phyloP scores from a whole-genome alignment of 2,797 vertebrate genomes.

The Phyllotis vaccarum region DNA sequence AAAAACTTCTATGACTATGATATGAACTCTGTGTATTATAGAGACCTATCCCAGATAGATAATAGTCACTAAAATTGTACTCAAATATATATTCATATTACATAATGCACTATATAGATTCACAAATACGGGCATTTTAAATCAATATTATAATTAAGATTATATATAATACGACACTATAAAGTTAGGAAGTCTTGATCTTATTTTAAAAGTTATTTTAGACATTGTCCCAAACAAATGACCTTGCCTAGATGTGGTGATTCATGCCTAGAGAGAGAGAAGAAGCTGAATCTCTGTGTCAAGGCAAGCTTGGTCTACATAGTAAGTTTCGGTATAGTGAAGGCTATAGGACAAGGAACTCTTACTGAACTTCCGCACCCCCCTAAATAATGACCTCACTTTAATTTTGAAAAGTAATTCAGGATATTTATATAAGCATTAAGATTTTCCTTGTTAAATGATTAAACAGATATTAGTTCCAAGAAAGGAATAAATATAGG shows the following conservation, averaged over 20 bases:
- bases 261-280: background rate
- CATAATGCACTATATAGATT: background rate
- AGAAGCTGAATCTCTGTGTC: background rate
- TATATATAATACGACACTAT: background rate
- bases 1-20: background rate
- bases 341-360: too few relatives aligned
- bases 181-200: background rate
- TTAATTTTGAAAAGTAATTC: background rate
- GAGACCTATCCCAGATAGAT: background rate
- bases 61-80: background rate
- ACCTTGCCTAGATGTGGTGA: background rate
- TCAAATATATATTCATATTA: background rate
- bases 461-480: background rate
- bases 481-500: background rate
- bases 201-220: constrained; percentile 20
- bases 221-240: background rate
- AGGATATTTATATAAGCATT: background rate
- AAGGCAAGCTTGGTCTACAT: background rate
- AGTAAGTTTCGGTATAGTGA: background rate
- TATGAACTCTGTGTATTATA: background rate
- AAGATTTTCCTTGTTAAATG: background rate
- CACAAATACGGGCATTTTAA: background rate
- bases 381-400: background rate
- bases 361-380: too few relatives aligned
- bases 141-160: background rate